Evolutionary conservation across 2,113 vertebrate species (phyloP), one percentile per base, ranked within the genome.

Genomic region (Mobula birostris): DNA sequence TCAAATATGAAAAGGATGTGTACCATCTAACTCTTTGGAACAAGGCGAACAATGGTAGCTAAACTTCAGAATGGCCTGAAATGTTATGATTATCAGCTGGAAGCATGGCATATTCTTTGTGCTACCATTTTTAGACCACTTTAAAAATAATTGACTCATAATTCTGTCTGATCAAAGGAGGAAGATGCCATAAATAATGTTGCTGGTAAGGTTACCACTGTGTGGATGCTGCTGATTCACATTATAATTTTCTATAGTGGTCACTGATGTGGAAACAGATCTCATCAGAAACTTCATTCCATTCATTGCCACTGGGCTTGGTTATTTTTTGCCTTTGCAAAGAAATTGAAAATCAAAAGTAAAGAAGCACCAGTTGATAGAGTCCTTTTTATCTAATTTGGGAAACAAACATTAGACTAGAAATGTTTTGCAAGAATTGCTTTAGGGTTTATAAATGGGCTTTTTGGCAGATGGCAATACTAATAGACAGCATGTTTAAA

Each of bases 261-360:
- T 95, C 95, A 95, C 88, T 95, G 95, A 95, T 48, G 95, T 79
- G 79, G 94, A 95, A 95, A 96, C 66, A 94, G 29, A 94, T 76
- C 82, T 95, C 94, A 94, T 29, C 12, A 5, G 68, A 94, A 68
- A 92, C 66, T 27, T 92, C 94, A 95, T 95, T 93, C 40, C 68
- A 5, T 93, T 21, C 68, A 1, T 94, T 94, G 32, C n/a, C 5
- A 21, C 94, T 94, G 94, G 24, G 63, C 94, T 72, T 15, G 79
- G 94, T 95, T 94, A 77, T 95, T 90, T 94, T 95, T 95, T 94
- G 2, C 91, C 94, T 92, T 9, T 94, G 21, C 70, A 76, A 72
- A 94, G 90, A 95, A 94, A 94, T 36, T 94, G 74, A 17, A 85
- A 90, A 94, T 94, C 88, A 82, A 94, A 95, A 95, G 48, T 91